Base-by-base conservation (phyloP, 2,113 vertebrate genomes). In the Hassar affinis region DNA sequence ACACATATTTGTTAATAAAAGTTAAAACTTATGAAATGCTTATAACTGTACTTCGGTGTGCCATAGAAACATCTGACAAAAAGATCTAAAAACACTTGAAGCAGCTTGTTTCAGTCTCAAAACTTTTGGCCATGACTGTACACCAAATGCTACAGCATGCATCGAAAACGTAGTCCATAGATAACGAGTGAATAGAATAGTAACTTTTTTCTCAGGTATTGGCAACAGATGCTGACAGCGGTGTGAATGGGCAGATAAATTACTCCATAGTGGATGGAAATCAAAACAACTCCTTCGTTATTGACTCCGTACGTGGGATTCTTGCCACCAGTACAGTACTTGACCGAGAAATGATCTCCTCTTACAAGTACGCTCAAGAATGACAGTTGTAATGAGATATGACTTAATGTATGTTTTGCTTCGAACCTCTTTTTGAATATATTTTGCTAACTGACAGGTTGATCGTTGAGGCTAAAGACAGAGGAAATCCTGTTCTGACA, bases 241-340 rank as follows among this genome's bases (percentile, higher is more conserved):
- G 95, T 3, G 30, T 91, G 57, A 97, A 95, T 6, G 94, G 96
- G 47, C 94, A 96, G 88, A 87, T 93, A 0, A 94, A 96, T 82
- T 99, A 97, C 88, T 94, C 95, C 71, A 92, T 99, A 72, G 71
- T 96, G 49, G 95, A 95, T 20, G 97, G 97, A 38, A 96, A 98
- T 92, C 92, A 91, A 78, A 95, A 95, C 10, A 84, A 90, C 25
- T 84, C 90, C 0, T 98, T 99, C 89, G 84, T 92, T 69, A 93
- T 99, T 30, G 96, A 98, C 86, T 90, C 93, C 0, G 71, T 78
- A n/a, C 91, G 89, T 11, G 98, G 96, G 18, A 94, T 96, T 90
- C 89, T 98, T 54, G 91, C 93, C 0, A 95, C 95, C 30, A 95
- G 91, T 22, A 86, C 57, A 17, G 79, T 93, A 59, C 93, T 99